A percentile compares a stretch with the other conserved stretches of the same genome.
These are phyloP conservation scores for Melanotaenia duboulayi DNA, from an alignment of 2,113 vertebrate species.

Conservation along the genomic window DNA sequence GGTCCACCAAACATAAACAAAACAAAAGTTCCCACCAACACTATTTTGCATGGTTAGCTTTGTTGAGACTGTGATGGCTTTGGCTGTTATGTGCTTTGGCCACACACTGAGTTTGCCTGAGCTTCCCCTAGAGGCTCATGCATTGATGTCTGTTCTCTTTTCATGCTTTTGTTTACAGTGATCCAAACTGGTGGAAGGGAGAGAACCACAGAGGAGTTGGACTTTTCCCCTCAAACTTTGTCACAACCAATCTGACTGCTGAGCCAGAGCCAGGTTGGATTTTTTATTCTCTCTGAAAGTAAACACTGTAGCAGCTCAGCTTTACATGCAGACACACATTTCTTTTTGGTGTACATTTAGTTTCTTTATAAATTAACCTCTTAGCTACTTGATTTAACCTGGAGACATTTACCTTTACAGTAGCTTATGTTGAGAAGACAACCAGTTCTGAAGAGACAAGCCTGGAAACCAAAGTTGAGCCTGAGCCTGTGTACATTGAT, in stretches of 20 bases:
- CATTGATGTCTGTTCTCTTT: not conserved
- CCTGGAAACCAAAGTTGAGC: conserved; percentile 87
- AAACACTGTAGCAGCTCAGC: not conserved
- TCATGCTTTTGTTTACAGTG: conserved; percentile 77
- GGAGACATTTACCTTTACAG: conserved; percentile 43
- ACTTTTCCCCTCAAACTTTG: conserved; percentile 98
- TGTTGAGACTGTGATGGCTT: not conserved
- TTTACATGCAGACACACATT: not conserved
- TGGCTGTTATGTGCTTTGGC: not conserved
- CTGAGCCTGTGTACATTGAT: conserved; percentile 93
- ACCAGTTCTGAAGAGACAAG: conserved; percentile 79
- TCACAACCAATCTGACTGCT: conserved; percentile 89
- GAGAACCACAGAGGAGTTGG: conserved; percentile 96
- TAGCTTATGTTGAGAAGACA: conserved; percentile 81
- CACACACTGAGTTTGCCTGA: not conserved
- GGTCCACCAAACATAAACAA: too few species aligned
- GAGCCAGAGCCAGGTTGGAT: conserved; percentile 90
- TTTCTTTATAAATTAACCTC: not conserved
- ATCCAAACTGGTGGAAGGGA: conserved; percentile 99
- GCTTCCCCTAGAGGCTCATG: not conserved
- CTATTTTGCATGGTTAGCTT: too few species aligned
- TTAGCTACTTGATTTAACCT: not conserved
- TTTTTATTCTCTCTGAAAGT: not conserved
- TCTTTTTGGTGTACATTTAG: not conserved
- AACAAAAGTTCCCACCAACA: too few species aligned